These are phyloP conservation scores for Pristiophorus japonicus DNA, from an alignment of 2,113 vertebrate species.

Conservation along the genomic window DNA sequence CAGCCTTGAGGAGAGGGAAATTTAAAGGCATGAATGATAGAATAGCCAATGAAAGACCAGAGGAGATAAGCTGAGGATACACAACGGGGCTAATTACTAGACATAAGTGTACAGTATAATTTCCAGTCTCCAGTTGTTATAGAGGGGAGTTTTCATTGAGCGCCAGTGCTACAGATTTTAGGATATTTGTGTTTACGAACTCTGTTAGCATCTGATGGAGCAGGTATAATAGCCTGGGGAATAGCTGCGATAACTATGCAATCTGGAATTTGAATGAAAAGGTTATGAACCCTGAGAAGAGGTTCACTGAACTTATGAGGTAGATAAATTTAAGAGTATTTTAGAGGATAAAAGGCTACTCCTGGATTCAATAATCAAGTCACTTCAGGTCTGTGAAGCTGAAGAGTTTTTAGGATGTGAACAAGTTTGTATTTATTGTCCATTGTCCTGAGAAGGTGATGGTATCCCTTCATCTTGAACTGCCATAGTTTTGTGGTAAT, in stretches of 20 bases:
- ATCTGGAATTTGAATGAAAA: not conserved
- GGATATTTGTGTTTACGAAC: too few relatives aligned
- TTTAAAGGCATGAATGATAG: not conserved
- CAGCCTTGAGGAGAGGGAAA: not conserved
- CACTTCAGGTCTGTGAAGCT: not conserved
- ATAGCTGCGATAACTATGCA: not conserved
- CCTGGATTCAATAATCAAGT: not conserved
- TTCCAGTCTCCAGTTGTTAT: not conserved
- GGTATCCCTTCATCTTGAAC: too few relatives aligned
- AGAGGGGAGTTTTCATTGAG: not conserved
- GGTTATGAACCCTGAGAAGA: not conserved
- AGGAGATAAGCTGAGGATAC: not conserved
- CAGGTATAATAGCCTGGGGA: not conserved
- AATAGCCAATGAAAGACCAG: not conserved
- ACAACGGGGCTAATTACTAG: not conserved
- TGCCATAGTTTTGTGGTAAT: too few relatives aligned
- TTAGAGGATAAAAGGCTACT: not conserved
- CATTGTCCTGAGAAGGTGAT: too few relatives aligned
- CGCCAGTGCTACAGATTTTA: not conserved
- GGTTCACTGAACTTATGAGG: not conserved
- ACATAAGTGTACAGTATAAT: not conserved
- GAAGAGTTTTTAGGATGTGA: not conserved
- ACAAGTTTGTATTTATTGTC: too few relatives aligned
- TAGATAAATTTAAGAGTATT: not conserved
- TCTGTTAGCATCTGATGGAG: not conserved